Evolutionary conservation across 2,113 vertebrate species (phyloP), one percentile per base, ranked within the genome.

Genomic region (Phocoena phocoena): DNA sequence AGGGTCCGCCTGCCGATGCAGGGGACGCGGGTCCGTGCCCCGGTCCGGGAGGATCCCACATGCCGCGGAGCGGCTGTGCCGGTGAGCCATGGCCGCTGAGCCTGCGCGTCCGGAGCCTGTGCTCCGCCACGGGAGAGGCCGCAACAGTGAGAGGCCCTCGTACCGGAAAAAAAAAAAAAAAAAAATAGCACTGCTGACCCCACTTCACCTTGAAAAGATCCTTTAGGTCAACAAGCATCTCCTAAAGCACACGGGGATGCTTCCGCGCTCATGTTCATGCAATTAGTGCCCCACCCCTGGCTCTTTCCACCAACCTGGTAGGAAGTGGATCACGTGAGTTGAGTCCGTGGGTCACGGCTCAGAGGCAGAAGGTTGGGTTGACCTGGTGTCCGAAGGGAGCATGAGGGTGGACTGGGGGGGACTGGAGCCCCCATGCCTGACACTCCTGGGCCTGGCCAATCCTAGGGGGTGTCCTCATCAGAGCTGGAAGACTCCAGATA

Each of bases 351-450:
- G 47, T 60, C 31, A 25, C 47, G 44, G 9, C 60, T 58, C 73
- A 90, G 53, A 71, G 44, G n/a, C 26, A 77, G 41, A 53, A 9
- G 33, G 47, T 23, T 0, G 0, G 47, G 36, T 9, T 36, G 20
- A 44, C 76, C 41, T 5, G 23, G n/a, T 50, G 5, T 74, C 63
- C 5, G 8, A 65, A 10, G 44, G 36, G 41, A 73, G 62, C 47
- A 44, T 6, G 8, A 6, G 0, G 7, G 5, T 31, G 15, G 28
- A 6, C 1, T 31, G 28, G 9, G 10, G 10, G 26, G 9, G 41
- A 26, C 28, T 8, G 28, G 36, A 92, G 21, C 10, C 14, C 33
- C 25, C 13, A 62, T 3, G 0, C 36, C n/a, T 10, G 10, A 36
- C 4, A 31, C 1, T 25, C 15, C 53, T 1, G 38, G 14, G 67